Percentiles rank a stretch among this genome's conserved stretches.
Evolutionary conservation across 2,888 invertebrate species (phyloP).

Genomic region (Homarus gammarus): DNA sequence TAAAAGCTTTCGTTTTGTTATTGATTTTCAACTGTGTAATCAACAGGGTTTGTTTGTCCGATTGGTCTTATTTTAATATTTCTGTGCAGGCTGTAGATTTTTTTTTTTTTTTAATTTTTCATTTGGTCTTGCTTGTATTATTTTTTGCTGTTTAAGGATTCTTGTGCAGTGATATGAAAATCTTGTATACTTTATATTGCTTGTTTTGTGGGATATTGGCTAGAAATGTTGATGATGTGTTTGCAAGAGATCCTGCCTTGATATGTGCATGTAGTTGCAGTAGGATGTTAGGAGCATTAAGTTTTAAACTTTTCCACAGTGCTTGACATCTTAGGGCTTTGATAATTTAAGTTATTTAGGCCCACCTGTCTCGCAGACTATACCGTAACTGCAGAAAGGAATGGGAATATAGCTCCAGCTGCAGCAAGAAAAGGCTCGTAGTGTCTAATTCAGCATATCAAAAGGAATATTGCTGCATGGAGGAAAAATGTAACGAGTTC

Average conservation of each 20-base stretch:
- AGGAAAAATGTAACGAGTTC: constrained; percentile 10
- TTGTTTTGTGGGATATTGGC: constrained; percentile 1
- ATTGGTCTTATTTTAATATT: neutral
- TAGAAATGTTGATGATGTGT: neutral
- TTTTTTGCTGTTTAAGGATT: constrained; percentile 17
- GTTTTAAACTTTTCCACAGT: neutral
- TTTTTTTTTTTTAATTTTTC: constrained; percentile 1
- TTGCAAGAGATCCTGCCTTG: neutral
- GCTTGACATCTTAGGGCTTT: neutral
- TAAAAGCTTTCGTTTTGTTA: constrained; percentile 49
- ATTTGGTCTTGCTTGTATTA: constrained; percentile 31
- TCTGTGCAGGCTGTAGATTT: no score
- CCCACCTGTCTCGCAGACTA: constrained; percentile 25
- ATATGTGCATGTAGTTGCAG: neutral
- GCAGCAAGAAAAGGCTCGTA: neutral
- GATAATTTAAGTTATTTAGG: constrained; percentile 27
- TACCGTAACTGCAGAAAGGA: neutral
- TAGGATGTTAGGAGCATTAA: neutral
- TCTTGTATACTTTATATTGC: constrained; percentile 4
- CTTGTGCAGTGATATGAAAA: constrained; percentile 10
- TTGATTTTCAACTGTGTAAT: constrained; percentile 24
- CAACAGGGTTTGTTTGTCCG: constrained; percentile 24
- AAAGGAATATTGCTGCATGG: neutral
- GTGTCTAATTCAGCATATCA: constrained; percentile 5
- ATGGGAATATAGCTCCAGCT: neutral